phyloP scores from a whole-genome alignment of 2,113 vertebrate genomes.

The Heterochromis multidens region DNA sequence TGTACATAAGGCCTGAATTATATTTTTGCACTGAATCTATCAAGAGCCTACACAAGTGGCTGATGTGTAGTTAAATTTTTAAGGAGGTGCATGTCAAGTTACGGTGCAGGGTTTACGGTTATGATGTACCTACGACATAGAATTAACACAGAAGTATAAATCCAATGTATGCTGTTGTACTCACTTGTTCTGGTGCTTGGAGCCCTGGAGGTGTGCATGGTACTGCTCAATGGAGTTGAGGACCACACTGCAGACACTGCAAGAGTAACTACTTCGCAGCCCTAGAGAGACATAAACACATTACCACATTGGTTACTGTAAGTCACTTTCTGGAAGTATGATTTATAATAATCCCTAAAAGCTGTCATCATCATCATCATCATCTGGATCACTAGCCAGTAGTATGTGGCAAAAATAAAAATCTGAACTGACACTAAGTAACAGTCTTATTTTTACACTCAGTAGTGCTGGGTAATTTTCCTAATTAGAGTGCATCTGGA shows the following conservation, averaged over 20 bases:
- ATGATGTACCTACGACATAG: neutral
- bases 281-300: constrained; percentile 56
- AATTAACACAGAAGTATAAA: neutral
- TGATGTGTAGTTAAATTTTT: neutral
- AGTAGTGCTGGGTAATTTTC: constrained; percentile 36
- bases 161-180: constrained; percentile 17
- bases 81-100: neutral
- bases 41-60: neutral
- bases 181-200: constrained; percentile 85
- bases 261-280: constrained; percentile 79
- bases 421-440: constrained; percentile 13
- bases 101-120: no score
- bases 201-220: constrained; percentile 82
- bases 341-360: neutral
- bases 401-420: constrained; percentile 10
- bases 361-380: neutral
- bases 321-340: neutral
- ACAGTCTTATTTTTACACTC: constrained; percentile 26
- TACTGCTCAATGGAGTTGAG: constrained; percentile 84
- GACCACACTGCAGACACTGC: constrained; percentile 78
- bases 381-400: neutral
- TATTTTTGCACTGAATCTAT: neutral
- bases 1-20: neutral
- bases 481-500: constrained; percentile 55
- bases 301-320: neutral